phyloP scores from a whole-genome alignment of 2,888 invertebrate genomes.

The Boloria euphrosyne region DNA sequence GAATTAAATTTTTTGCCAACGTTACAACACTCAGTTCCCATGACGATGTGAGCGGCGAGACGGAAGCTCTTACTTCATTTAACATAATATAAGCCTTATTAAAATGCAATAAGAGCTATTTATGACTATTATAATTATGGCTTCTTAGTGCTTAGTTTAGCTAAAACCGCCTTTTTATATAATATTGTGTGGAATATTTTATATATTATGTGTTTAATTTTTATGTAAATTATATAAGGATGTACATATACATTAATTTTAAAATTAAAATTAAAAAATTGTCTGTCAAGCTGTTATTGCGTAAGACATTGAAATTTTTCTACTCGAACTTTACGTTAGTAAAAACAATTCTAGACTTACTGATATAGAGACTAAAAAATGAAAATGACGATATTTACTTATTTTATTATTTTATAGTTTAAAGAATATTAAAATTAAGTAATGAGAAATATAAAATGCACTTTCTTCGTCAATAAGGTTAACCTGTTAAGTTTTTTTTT shows the following conservation, averaged over 20 bases:
- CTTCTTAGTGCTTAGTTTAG: not conserved
- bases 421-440: not conserved
- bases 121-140: constrained; percentile 17
- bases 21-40: constrained; percentile 58
- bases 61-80: constrained; percentile 56
- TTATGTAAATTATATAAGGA: not conserved
- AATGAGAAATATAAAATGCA: not conserved
- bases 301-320: too few species aligned
- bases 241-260: too few species aligned
- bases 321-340: too few species aligned
- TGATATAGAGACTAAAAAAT: too few species aligned
- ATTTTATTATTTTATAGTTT: too few species aligned
- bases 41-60: constrained; percentile 64
- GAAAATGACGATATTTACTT: too few species aligned
- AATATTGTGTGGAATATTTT: not conserved
- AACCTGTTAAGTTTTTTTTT: too few species aligned
- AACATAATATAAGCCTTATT: constrained; percentile 43
- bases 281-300: too few species aligned
- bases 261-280: too few species aligned
- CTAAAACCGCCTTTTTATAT: not conserved
- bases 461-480: too few species aligned
- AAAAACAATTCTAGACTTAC: too few species aligned
- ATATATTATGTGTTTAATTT: not conserved
- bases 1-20: constrained; percentile 11
- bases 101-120: constrained; percentile 39